Conservation (phyloP, 2,888 invertebrate species). For the Perizoma affinitatum region DNA sequence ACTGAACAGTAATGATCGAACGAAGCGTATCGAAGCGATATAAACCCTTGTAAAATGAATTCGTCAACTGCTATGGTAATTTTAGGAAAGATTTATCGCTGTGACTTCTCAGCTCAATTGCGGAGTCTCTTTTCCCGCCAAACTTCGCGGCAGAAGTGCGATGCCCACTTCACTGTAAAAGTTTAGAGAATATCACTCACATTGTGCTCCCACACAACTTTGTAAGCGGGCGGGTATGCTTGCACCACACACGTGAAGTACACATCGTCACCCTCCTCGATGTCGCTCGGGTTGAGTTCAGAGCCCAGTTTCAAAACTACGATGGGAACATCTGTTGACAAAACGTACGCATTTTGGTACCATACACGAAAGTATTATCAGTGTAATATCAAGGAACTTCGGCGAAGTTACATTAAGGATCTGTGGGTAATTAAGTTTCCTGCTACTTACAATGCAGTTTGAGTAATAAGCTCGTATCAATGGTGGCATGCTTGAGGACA, state of each 20-base stretch:
- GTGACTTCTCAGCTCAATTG: slow-evolving; percentile 24
- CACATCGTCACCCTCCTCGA: slow-evolving; percentile 79
- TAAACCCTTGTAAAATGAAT: slow-evolving; percentile 10
- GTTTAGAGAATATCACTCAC: slow-evolving; percentile 58
- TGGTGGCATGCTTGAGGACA: slow-evolving; percentile 87
- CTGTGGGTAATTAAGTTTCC: too few relatives aligned
- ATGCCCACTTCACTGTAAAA: slow-evolving; percentile 20
- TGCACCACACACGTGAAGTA: slow-evolving; percentile 77
- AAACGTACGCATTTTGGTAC: slow-evolving; percentile 19
- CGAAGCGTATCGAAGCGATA: background rate
- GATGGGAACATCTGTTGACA: slow-evolving; percentile 68
- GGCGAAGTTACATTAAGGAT: too few relatives aligned
- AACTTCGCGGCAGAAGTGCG: slow-evolving; percentile 25
- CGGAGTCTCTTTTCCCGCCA: slow-evolving; percentile 16
- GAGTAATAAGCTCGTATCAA: slow-evolving; percentile 91
- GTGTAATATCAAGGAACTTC: too few relatives aligned
- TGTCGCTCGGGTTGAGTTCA: slow-evolving; percentile 75
- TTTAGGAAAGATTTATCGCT: slow-evolving; percentile 6
- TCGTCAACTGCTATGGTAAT: slow-evolving; percentile 12
- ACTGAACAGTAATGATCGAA: too few relatives aligned
- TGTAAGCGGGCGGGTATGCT: slow-evolving; percentile 81
- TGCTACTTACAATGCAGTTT: slow-evolving; percentile 93
- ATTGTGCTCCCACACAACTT: slow-evolving; percentile 81
- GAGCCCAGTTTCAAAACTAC: slow-evolving; percentile 72
- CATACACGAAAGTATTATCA: background rate